phyloP scores from a whole-genome alignment of 2,113 vertebrate species.

The Hemibagrus wyckioides region DNA sequence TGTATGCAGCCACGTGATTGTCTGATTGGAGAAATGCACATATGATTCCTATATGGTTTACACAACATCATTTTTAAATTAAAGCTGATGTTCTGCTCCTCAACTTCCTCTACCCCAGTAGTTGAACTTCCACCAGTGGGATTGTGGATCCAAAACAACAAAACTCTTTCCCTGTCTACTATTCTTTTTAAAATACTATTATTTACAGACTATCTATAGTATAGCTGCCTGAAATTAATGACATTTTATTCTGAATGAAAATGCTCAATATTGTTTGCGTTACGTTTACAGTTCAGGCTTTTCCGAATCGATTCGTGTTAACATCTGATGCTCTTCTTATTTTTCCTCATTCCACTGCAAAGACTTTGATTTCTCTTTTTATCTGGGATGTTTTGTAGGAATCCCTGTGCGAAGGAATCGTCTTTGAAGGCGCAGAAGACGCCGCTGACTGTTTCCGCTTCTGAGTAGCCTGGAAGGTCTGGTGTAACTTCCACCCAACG shows the following conservation, averaged over 20 bases:
- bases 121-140: not conserved
- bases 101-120: not conserved
- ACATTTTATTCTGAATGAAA: not conserved
- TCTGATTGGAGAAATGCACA: not conserved
- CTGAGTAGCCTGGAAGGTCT: slow-evolving; percentile 59
- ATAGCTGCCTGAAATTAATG: not conserved
- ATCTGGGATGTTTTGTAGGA: slow-evolving; percentile 63
- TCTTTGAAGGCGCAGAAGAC: slow-evolving; percentile 73
- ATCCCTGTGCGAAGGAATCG: slow-evolving; percentile 74
- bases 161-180: not conserved
- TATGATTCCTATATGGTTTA: slow-evolving; percentile 15
- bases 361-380: not conserved
- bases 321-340: not conserved
- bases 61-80: not conserved
- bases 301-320: not conserved
- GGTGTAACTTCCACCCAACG: not conserved
- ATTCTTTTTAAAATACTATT: not conserved
- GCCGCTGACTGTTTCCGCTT: slow-evolving; percentile 70
- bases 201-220: not conserved
- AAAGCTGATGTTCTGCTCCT: not conserved
- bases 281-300: not conserved
- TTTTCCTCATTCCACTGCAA: not conserved
- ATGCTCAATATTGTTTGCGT: not conserved
- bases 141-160: not conserved
- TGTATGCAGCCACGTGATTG: not conserved